These are phyloP conservation scores for Kryphioiulus occultus DNA, from an alignment of 2,888 invertebrate genomes.

Conservation along the genomic window DNA sequence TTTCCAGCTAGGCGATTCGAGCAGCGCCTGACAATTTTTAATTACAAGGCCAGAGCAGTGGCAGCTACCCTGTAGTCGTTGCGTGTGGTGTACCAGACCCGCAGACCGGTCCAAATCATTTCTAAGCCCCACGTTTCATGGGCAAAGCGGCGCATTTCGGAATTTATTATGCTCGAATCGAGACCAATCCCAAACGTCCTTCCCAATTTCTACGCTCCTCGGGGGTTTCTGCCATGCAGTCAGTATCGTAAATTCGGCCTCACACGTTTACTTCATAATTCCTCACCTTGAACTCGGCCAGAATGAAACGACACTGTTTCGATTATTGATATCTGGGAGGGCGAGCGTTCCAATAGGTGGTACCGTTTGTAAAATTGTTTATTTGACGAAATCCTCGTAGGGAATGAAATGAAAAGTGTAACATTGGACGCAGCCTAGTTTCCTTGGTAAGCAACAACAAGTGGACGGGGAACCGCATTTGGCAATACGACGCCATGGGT, in stretches of 20 bases:
- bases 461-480: no score
- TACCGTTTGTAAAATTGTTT: neutral
- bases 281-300: neutral
- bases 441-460: neutral
- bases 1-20: neutral
- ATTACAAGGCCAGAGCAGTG: conserved; percentile 2
- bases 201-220: neutral
- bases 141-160: neutral
- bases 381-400: neutral
- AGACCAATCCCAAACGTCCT: conserved; percentile 35
- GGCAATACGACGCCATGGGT: no score
- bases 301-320: neutral
- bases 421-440: neutral
- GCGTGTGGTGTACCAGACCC: conserved; percentile 26
- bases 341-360: neutral
- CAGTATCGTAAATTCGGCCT: neutral
- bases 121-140: neutral
- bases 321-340: neutral
- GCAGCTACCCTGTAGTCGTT: neutral
- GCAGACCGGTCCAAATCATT: conserved; percentile 9
- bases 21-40: neutral
- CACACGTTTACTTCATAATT: neutral
- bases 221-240: neutral
- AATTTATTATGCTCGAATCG: conserved; percentile 35
- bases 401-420: conserved; percentile 20